Evolutionary conservation across 2,888 invertebrate species (phyloP), one percentile per base, ranked within the genome.

Genomic region (Drosophila ezoana): DNA sequence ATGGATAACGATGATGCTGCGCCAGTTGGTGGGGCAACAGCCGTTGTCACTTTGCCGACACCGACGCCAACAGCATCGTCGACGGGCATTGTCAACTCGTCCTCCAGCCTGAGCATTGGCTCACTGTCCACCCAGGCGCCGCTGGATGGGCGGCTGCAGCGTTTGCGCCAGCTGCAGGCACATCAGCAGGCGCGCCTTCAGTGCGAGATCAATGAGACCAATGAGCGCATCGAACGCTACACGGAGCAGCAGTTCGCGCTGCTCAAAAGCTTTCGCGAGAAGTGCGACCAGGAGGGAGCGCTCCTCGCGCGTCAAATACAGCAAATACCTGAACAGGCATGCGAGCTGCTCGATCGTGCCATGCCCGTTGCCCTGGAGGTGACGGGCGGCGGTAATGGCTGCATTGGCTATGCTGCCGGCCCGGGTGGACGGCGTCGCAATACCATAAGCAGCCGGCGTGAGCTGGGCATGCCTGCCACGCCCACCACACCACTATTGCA

Each of bases 231-330:
- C 67, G 94, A 95, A 86, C 94, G 94, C 67, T 97, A 94, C 92
- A 95, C 95, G 72, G 95, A 95, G 84, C 95, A 95, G 89, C 95
- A 96, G 89, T 96, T 96, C 93, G 94, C 95, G 67, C 93, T 95
- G 78, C 93, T 96, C 81, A 96, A 97, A 90, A 94, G 94, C 74
- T 95, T 95, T 91, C 94, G 94, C 87, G 95, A 95, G 91, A 94
- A 94, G 89, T 95, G 95, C 72, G 95, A 95, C 87, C 94, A 94
- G 84, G 96, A 97, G 91, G 95, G 95, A 90, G 94, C 94, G 91
- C 93, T 94, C 91, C 93, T 95, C 92, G 92, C 94, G 90, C 94
- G 94, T 93, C 76, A 85, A 49, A 86, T 91, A 44, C 88, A 89
- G 59, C 81, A 72, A 70, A 78, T 92, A 77, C 90, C 92, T 77